Evolutionary conservation across 2,888 invertebrate genomes (phyloP).

Genomic region (Pegoplata infirma): DNA sequence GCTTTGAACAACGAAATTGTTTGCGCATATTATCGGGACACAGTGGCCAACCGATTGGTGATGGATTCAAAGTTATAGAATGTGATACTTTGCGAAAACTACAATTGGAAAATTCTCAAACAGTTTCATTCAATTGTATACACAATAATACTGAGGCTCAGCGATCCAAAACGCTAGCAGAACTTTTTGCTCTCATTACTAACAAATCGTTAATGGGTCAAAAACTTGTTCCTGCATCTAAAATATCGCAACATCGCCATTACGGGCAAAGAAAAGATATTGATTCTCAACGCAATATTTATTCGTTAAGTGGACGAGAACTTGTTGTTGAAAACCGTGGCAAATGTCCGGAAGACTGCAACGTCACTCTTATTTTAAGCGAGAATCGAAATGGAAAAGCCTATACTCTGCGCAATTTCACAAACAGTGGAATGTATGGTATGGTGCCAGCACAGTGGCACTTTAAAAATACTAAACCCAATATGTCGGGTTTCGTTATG

Average conservation of each 20-base stretch:
- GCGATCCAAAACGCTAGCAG: conserved; percentile 77
- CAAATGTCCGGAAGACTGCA: conserved; percentile 84
- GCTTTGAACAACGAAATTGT: conserved; percentile 80
- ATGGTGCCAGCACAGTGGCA: conserved; percentile 85
- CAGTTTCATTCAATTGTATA: conserved; percentile 81
- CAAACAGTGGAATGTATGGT: conserved; percentile 83
- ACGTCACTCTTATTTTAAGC: conserved; percentile 81
- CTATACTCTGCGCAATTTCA: conserved; percentile 82
- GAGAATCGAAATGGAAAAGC: conserved; percentile 80
- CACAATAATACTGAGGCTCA: conserved; percentile 81
- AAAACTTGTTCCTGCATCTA: conserved; percentile 75
- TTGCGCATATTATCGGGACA: conserved; percentile 85
- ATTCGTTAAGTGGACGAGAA: conserved; percentile 82
- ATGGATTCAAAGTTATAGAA: conserved; percentile 81
- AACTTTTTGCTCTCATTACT: conserved; percentile 78
- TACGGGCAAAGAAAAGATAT: conserved; percentile 81
- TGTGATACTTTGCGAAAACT: conserved; percentile 81
- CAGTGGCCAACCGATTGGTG: conserved; percentile 83
- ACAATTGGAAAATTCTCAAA: conserved; percentile 79
- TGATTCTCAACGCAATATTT: conserved; percentile 81
- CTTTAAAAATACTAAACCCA: conserved; percentile 78
- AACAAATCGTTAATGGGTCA: conserved; percentile 73
- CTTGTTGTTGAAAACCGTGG: conserved; percentile 86
- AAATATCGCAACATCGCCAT: conserved; percentile 79
- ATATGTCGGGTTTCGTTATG: conserved; percentile 86